Conservation (phyloP, 2,797 vertebrate species). For the Tapirus indicus region DNA sequence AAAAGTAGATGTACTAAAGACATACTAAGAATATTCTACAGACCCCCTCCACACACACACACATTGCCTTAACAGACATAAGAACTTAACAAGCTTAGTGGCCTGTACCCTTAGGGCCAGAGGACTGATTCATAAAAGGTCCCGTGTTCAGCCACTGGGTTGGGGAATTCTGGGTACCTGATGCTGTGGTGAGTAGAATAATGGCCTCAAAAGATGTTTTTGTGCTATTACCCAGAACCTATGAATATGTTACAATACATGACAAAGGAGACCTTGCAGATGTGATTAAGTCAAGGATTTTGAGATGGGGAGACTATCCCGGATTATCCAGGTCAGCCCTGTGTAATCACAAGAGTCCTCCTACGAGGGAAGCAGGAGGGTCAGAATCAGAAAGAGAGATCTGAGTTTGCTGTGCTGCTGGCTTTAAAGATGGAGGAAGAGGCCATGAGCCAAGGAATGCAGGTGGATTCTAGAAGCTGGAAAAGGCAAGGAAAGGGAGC, state of each 20-base stretch:
- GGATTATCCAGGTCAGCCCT: background rate
- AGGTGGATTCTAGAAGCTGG: background rate
- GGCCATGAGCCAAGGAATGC: background rate
- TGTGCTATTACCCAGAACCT: background rate
- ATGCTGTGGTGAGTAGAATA: no score
- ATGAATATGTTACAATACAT: background rate
- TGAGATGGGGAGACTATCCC: background rate
- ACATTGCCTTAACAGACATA: background rate
- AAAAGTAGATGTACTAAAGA: background rate
- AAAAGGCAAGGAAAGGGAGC: background rate
- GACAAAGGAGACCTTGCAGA: background rate
- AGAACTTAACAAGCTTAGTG: background rate
- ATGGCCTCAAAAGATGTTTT: background rate
- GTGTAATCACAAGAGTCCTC: background rate
- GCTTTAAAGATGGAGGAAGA: background rate
- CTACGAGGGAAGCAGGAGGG: background rate
- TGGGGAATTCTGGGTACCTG: background rate
- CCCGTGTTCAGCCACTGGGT: background rate
- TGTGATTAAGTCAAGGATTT: background rate
- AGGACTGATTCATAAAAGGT: background rate
- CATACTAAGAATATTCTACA: background rate
- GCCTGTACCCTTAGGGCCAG: background rate
- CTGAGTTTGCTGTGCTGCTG: background rate
- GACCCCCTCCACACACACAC: no score
- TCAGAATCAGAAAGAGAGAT: background rate